Base-by-base conservation (phyloP, 1,140 invertebrate genomes). In the Bombus breviceps region DNA sequence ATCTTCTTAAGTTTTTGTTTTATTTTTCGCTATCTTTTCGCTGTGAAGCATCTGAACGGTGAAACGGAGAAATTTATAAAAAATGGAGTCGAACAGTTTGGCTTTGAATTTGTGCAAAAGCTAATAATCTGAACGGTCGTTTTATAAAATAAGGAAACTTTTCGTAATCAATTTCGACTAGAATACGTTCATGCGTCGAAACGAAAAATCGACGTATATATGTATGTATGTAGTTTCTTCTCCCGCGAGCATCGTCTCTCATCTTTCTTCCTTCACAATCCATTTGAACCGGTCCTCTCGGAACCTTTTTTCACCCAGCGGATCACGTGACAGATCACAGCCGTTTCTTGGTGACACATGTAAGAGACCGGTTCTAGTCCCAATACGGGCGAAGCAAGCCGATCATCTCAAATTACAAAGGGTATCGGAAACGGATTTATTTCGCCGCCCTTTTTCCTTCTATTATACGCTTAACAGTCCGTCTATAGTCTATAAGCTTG, bases 371-470 rank as follows among this genome's bases (percentile, higher is more conserved):
- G 72, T 71, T 37, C 34, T 34, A 83, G 84, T 88, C 89, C 83
- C 89, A 90, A 37, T 73, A 86, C 83, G 90, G 79, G 71, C 59
- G 73, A 66, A 68, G 59, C 91, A 92, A 93, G 92, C 92, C 92
- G 92, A 93, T 93, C 92, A 92, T 93, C 92, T 93, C 92, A 93
- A 93, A 93, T 93, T 93, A 93, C 92, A 93, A 93, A 93, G 92
- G 92, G 92, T 92, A 93, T 93, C 88, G 92, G 89, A 92, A 93
- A 92, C 92, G 92, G 92, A 93, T 93, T 93, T 93, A 93, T 92
- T 90, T 92, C 91, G 83, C 59, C 89, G 80, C 90, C 89, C 91
- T 91, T 80, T 85, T 82, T 57, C 66, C 83, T 76, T 89, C 91
- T 86, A 90, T 92, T 92, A 92, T 88, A 77, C 76, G 80, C 85